Evolutionary conservation across 2,888 invertebrate genomes (phyloP).

Genomic region (Oscheius myriophilus): DNA sequence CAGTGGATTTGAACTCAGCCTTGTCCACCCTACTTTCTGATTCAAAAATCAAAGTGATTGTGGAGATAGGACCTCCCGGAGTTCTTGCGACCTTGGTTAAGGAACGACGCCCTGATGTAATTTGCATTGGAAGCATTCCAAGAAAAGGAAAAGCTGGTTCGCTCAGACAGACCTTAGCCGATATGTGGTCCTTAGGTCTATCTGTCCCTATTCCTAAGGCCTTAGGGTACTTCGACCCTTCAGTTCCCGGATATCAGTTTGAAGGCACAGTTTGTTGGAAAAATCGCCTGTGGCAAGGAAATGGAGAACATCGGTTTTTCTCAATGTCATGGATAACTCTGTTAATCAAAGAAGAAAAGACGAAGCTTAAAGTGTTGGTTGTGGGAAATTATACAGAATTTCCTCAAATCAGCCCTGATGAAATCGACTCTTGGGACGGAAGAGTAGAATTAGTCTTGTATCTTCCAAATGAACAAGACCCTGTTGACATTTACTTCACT

Average conservation of each 20-base stretch:
- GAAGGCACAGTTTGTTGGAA: constrained; percentile 35
- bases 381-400: background rate
- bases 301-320: constrained; percentile 17
- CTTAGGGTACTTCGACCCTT: constrained; percentile 21
- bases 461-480: background rate
- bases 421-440: background rate
- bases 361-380: background rate
- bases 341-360: background rate
- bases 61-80: constrained; percentile 66
- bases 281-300: background rate
- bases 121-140: constrained; percentile 41
- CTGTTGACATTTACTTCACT: background rate
- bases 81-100: constrained; percentile 49
- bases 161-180: constrained; percentile 38
- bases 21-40: constrained; percentile 40
- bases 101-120: constrained; percentile 32
- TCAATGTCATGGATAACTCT: constrained; percentile 6
- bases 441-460: background rate
- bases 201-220: constrained; percentile 30
- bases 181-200: constrained; percentile 50
- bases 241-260: constrained; percentile 47
- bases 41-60: constrained; percentile 38
- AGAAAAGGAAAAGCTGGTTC: constrained; percentile 33
- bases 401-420: background rate
- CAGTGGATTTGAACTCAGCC: constrained; percentile 55